A percentile compares a stretch with the other conserved stretches of the same genome.
Conservation (phyloP, 2,888 invertebrate species). For the Athetis lepigone region DNA sequence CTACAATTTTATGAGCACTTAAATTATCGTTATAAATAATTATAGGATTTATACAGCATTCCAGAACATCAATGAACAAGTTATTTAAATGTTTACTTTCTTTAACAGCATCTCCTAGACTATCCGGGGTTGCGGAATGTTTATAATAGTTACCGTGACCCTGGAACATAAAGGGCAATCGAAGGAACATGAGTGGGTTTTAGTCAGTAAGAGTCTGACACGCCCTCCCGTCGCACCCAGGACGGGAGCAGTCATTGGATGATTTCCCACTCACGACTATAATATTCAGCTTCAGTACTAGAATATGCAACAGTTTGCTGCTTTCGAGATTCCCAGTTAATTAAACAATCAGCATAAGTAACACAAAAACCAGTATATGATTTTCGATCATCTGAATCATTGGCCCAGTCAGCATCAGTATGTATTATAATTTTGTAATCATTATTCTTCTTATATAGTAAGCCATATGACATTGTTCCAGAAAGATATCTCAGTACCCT, state of each 20-base stretch:
- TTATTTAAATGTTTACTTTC: conserved; percentile 16
- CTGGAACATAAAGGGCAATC: no score
- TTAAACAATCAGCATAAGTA: not conserved
- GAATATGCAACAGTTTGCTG: conserved; percentile 16
- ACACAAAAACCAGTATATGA: conserved; percentile 3
- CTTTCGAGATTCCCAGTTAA: conserved; percentile 10
- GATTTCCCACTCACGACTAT: no score
- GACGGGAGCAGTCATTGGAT: no score
- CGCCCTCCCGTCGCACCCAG: no score
- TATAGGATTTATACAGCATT: not conserved
- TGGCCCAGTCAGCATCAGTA: conserved; percentile 11
- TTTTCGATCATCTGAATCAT: conserved; percentile 8
- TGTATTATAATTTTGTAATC: conserved; percentile 1
- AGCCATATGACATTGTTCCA: conserved; percentile 2
- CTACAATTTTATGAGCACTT: conserved; percentile 6
- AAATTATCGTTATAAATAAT: conserved; percentile 11
- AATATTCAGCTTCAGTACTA: conserved; percentile 9
- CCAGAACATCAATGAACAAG: conserved; percentile 1
- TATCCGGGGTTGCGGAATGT: no score
- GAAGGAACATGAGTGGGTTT: no score
- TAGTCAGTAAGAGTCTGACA: no score
- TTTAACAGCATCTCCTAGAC: conserved; percentile 14
- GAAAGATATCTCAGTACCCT: not conserved
- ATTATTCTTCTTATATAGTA: conserved; percentile 7
- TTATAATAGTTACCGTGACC: no score